Evolutionary conservation across 2,888 invertebrate genomes (phyloP).

Genomic region (Euplagia quadripunctaria): DNA sequence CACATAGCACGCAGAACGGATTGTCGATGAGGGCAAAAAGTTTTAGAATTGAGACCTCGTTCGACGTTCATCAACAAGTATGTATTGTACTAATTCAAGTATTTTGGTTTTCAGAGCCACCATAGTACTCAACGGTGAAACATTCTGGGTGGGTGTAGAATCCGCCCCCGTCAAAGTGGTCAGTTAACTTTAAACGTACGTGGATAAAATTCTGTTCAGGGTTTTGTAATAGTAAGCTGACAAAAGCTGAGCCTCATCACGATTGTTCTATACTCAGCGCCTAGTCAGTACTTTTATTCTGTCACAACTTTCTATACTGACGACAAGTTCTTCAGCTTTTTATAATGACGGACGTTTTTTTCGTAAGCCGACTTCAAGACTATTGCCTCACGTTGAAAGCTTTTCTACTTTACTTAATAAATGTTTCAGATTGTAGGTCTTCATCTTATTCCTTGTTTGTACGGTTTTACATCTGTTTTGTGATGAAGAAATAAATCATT

Average conservation of each 20-base stretch:
- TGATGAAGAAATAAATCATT: neutral
- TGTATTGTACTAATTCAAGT: slow-evolving; percentile 19
- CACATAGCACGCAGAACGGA: too few species aligned
- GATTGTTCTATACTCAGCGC: too few species aligned
- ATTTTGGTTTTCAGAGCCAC: slow-evolving; percentile 87
- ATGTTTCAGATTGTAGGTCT: neutral
- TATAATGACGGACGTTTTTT: too few species aligned
- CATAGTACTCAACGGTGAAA: slow-evolving; percentile 89
- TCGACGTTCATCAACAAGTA: too few species aligned
- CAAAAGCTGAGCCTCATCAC: too few species aligned
- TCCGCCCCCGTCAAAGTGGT: slow-evolving; percentile 88
- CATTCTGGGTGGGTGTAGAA: slow-evolving; percentile 91
- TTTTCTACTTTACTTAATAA: neutral
- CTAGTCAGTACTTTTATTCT: too few species aligned
- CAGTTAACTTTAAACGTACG: slow-evolving; percentile 43
- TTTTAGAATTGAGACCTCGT: too few species aligned
- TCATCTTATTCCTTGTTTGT: too few species aligned
- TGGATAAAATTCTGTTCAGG: neutral
- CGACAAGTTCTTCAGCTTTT: too few species aligned
- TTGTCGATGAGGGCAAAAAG: too few species aligned
- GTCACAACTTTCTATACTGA: too few species aligned
- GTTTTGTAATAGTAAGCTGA: neutral
- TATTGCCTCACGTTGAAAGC: neutral
- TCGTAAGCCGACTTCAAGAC: neutral
- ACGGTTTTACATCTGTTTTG: neutral